Conservation (phyloP, 1,140 invertebrate species). For the Aphelenchoides besseyi region DNA sequence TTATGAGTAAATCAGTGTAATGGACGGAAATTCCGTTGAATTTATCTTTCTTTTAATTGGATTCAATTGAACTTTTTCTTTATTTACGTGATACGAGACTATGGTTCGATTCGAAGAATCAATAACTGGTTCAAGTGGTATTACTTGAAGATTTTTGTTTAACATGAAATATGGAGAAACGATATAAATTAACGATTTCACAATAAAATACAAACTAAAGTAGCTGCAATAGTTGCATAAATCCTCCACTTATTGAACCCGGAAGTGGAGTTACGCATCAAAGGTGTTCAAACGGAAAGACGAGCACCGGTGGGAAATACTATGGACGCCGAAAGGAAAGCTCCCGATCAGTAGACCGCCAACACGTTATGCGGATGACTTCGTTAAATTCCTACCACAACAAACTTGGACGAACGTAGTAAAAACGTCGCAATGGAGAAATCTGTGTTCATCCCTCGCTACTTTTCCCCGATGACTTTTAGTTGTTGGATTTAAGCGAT, state of each 20-base stretch:
- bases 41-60: conserved; percentile 25
- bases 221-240: conserved; percentile 41
- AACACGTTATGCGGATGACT: too few species aligned
- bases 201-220: conserved; percentile 35
- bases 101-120: conserved; percentile 1
- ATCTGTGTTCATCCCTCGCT: too few species aligned
- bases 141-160: conserved; percentile 26
- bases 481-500: too few species aligned
- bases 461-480: too few species aligned
- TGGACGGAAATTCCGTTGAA: conserved; percentile 32
- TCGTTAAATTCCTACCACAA: conserved; percentile 32
- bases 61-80: conserved; percentile 28
- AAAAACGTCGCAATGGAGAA: conserved; percentile 41
- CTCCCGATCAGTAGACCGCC: too few species aligned
- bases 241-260: conserved; percentile 42
- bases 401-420: conserved; percentile 26
- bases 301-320: conserved; percentile 37
- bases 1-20: too few species aligned
- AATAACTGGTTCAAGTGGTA: conserved; percentile 14
- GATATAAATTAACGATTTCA: conserved; percentile 34
- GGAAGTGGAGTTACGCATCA: too few species aligned
- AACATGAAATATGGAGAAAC: conserved; percentile 30
- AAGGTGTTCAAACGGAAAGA: conserved; percentile 37
- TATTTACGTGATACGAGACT: conserved; percentile 7
- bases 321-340: conserved; percentile 26